Evolutionary conservation across 2,797 vertebrate genomes (phyloP).

Genomic region (Kryptolebias ocellatus): DNA sequence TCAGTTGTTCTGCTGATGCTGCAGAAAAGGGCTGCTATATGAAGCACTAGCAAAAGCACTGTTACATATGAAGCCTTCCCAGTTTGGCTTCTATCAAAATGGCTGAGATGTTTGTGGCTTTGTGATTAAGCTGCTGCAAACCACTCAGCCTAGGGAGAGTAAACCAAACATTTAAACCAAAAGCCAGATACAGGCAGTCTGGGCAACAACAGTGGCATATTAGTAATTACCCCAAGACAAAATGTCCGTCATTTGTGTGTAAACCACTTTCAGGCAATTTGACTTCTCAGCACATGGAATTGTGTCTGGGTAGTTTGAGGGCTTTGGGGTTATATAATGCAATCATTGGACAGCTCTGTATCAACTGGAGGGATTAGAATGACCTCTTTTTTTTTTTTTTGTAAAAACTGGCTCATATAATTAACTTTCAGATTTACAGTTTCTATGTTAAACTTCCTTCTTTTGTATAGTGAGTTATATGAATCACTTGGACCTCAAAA

Average conservation of each 20-base stretch:
- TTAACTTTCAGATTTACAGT: conserved; percentile 24
- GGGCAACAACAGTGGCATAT: conserved; percentile 82
- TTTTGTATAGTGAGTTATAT: conserved; percentile 8
- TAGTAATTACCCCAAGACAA: conserved; percentile 82
- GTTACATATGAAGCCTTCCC: conserved; percentile 65
- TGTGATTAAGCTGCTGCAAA: conserved; percentile 79
- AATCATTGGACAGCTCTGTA: conserved; percentile 60
- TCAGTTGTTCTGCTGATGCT: conserved; percentile 62
- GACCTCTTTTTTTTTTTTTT: conserved; percentile 30
- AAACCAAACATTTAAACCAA: conserved; percentile 81
- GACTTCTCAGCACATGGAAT: conserved; percentile 77
- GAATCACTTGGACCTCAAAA: conserved; percentile 63
- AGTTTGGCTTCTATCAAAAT: conserved; percentile 84
- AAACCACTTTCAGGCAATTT: conserved; percentile 76
- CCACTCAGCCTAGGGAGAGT: conserved; percentile 78
- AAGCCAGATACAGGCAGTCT: conserved; percentile 81
- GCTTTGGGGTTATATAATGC: conserved; percentile 55
- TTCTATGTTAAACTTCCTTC: neutral
- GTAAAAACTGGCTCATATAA: conserved; percentile 36
- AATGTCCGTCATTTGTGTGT: conserved; percentile 81
- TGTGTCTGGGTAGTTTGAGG: conserved; percentile 65
- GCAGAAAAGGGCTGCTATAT: conserved; percentile 68
- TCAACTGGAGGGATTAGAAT: conserved; percentile 65
- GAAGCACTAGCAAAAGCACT: conserved; percentile 61
- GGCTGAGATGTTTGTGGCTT: conserved; percentile 81